phyloP scores from a whole-genome alignment of 2,113 vertebrate genomes.

The Callionymus lyra region DNA sequence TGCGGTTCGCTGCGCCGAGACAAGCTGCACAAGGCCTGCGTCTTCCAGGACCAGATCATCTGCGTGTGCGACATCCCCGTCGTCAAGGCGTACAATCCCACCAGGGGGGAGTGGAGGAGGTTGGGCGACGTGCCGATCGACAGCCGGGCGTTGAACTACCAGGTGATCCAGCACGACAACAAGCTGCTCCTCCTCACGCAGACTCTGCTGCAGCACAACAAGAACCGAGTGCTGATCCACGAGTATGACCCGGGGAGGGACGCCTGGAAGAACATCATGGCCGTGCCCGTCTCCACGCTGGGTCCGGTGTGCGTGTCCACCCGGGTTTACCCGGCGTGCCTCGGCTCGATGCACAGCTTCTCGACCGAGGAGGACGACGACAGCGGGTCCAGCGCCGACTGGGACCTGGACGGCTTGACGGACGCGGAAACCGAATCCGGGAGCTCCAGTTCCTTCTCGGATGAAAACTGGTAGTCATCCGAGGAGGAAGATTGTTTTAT shows the following conservation, averaged over 20 bases:
- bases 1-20: constrained; percentile 75
- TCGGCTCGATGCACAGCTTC: constrained; percentile 75
- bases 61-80: constrained; percentile 82
- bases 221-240: constrained; percentile 79
- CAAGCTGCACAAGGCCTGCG: constrained; percentile 81
- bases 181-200: constrained; percentile 78
- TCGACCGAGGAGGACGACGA: constrained; percentile 81
- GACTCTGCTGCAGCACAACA: constrained; percentile 75
- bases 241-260: constrained; percentile 72
- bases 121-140: constrained; percentile 76
- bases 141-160: constrained; percentile 76
- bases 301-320: constrained; percentile 77
- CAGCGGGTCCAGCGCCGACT: constrained; percentile 81
- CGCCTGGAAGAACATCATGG: constrained; percentile 74
- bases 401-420: constrained; percentile 78
- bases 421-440: constrained; percentile 78
- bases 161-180: constrained; percentile 72
- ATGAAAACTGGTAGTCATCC: constrained; percentile 69
- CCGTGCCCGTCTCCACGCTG: constrained; percentile 71
- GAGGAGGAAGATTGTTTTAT: too few species aligned
- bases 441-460: constrained; percentile 81
- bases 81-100: constrained; percentile 78
- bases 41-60: constrained; percentile 80
- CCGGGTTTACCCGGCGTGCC: constrained; percentile 74
- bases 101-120: constrained; percentile 74